Evolutionary conservation across 2,888 invertebrate genomes (phyloP).

Genomic region (Himalopsyche japonica): DNA sequence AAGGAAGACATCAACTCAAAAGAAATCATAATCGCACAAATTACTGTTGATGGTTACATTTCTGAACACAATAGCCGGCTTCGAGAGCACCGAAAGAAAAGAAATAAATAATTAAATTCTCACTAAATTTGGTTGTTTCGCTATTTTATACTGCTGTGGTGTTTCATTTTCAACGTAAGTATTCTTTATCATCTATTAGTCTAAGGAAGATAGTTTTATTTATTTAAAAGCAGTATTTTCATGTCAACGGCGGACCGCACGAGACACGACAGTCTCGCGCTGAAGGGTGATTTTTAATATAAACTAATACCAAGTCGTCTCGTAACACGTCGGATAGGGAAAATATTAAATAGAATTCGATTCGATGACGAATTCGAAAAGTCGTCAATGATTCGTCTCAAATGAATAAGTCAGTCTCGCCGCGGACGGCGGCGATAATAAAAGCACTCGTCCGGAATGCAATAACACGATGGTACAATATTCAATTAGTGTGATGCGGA

Average conservation of each 20-base stretch:
- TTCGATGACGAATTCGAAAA: slow-evolving; percentile 33
- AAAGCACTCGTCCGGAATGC: background rate
- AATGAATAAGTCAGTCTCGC: background rate
- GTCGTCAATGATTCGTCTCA: slow-evolving; percentile 3
- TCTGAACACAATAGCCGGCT: slow-evolving; percentile 65
- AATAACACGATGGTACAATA: background rate
- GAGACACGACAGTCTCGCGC: background rate
- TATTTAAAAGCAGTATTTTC: slow-evolving; percentile 35
- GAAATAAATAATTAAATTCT: slow-evolving; percentile 52
- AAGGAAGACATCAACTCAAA: slow-evolving; percentile 1
- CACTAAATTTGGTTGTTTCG: slow-evolving; percentile 55
- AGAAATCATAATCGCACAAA: background rate
- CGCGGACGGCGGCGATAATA: background rate
- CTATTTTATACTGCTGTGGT: slow-evolving; percentile 35
- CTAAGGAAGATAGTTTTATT: slow-evolving; percentile 40
- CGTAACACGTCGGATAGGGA: slow-evolving; percentile 14
- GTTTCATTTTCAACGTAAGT: slow-evolving; percentile 35
- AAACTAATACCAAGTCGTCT: slow-evolving; percentile 6
- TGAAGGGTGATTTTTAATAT: background rate
- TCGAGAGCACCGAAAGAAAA: slow-evolving; percentile 58
- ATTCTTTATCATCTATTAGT: slow-evolving; percentile 35
- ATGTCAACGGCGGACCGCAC: slow-evolving; percentile 7
- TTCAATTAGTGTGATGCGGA: slow-evolving; percentile 3
- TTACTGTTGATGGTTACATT: slow-evolving; percentile 48
- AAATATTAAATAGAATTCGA: slow-evolving; percentile 17